Evolutionary conservation across 2,113 vertebrate genomes (phyloP), one percentile per base, ranked within the genome.

Genomic region (Acanthochromis polyacanthus): DNA sequence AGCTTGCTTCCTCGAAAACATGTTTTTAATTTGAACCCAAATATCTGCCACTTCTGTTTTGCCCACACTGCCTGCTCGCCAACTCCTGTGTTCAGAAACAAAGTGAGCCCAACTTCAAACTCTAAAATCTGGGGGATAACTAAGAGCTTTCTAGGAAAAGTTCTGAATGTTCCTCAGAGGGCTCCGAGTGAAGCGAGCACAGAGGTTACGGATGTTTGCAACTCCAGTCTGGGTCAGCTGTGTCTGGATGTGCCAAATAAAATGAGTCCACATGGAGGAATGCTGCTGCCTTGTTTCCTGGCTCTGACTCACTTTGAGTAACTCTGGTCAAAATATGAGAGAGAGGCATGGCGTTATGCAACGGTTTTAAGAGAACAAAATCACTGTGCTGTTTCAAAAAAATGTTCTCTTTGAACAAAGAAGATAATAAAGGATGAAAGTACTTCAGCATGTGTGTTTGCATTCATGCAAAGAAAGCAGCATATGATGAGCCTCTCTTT

Each of bases 121-220:
- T 55, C 19, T 22, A 12, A 2, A 38, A 32, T 63, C 58, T 65
- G 1, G 23, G n/a, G 46, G 22, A 46, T 17, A 62, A 66, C 69
- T 7, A 8, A 30, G n/a, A 28, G 28, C 75, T 84, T 80, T 82
- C 84, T 72, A 89, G 74, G 80, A 86, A 88, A 64, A 4, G 16
- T 30, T 70, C 16, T 20, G 15, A 85, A 15, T 58, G 71, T 51
- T 73, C 86, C 69, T 71, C 62, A 74, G 66, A 84, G 87, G 45
- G 15, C 58, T 80, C 17, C 20, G 7, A 60, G 30, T 75, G 58
- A 53, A 66, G 1, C 14, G 30, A 56, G 48, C 40, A 57, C 51
- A 75, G 62, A 65, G 67, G 56, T 65, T 63, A 57, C 48, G 25
- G 38, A 66, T 64, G 64, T 57, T n/a, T 71, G 56, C 71, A 51